Evolutionary conservation across 2,113 vertebrate genomes (phyloP).

Genomic region (Rhizomys pruinosus): DNA sequence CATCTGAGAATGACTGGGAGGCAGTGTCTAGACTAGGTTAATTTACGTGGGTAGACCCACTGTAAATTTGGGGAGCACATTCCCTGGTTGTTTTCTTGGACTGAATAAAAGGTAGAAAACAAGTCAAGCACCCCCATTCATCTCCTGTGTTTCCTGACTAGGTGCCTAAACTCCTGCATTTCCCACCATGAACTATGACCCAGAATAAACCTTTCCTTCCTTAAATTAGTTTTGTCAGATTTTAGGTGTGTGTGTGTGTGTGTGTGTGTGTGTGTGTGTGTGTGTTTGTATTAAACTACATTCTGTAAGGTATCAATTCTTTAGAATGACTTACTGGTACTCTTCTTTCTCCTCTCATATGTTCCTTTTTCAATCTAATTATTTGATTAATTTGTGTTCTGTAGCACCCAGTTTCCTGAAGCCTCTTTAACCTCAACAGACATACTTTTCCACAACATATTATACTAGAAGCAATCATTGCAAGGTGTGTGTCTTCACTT

Average conservation of each 20-base stretch:
- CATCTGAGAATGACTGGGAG: neutral
- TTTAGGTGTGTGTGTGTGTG: neutral
- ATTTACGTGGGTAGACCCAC: neutral
- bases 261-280: no score
- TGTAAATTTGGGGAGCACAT: no score
- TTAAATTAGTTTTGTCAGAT: neutral
- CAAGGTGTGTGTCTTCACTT: neutral
- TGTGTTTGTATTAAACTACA: neutral
- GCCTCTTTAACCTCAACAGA: neutral
- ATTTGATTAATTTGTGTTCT: neutral
- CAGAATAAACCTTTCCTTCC: neutral
- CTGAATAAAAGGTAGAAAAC: no score
- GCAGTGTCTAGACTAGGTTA: neutral
- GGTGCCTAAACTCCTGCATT: no score
- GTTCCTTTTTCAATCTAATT: neutral
- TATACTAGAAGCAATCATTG: neutral
- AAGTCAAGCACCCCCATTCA: no score
- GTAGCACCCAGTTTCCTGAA: neutral
- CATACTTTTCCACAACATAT: neutral
- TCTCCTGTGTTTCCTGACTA: neutral
- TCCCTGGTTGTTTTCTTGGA: neutral
- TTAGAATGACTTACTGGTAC: neutral
- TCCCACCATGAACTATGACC: neutral
- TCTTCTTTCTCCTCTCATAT: neutral
- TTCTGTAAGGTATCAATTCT: neutral